Evolutionary conservation across 2,113 vertebrate genomes (phyloP), one percentile per base, ranked within the genome.

Genomic region (Nansenia antarctica): DNA sequence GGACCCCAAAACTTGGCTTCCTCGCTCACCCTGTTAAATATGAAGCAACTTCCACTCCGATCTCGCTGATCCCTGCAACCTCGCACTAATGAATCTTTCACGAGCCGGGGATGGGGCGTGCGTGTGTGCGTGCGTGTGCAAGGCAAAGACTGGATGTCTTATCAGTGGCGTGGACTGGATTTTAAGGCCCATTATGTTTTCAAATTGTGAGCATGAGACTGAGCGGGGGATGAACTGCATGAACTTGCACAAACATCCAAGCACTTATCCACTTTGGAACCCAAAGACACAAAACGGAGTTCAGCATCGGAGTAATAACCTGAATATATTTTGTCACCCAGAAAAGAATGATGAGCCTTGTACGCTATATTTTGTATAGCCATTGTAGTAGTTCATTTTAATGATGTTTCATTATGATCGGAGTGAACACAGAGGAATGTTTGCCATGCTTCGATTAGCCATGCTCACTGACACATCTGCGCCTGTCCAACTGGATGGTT

Each of bases 31-130:
- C 84, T 76, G 77, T 87, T 88, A 90, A 90, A 88, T 79, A 85
- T 87, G 82, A 88, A 88, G 82, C 61, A 81, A 74, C 81, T 80
- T 83, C 77, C 60, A 63, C 74, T 85, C 74, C 76, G 82, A 80
- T 87, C 76, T 69, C 79, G 81, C 84, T 88, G 84, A 87, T 89
- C 80, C 82, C 65, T 84, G 80, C 87, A 86, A 86, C 77, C 69
- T 86, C 47, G 27, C 8, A 20, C 80, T 85, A 84, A 88, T 90
- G 72, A 90, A 88, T 88, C 75, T 86, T 88, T 88, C 80, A 86
- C 69, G 70, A 71, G 73, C 53, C 62, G 63, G 65, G 60, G 34
- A 24, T 58, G 60, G 31, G 34, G 66, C 42, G 57, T 69, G 62
- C 47, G 45, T 61, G 53, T 35, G 54, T 45, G 62, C 32, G 55